Conservation (phyloP, 2,888 invertebrate genomes). For the Drosophila emarginata region DNA sequence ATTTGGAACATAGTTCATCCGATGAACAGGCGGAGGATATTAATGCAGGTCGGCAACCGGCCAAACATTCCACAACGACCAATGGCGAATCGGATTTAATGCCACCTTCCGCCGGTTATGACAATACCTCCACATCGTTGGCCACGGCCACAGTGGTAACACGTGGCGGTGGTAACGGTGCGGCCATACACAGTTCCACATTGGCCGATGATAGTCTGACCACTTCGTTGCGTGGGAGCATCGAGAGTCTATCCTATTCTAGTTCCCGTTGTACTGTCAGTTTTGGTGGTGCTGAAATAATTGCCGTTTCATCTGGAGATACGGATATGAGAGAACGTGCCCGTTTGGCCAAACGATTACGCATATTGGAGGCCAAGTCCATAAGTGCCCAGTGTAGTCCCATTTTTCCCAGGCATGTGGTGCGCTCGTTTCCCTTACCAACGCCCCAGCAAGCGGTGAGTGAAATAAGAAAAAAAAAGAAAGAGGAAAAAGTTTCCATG, state of each 20-base stretch:
- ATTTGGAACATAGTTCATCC: slow-evolving; percentile 16
- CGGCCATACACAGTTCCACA: slow-evolving; percentile 77
- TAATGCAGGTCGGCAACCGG: slow-evolving; percentile 16
- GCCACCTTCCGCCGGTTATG: slow-evolving; percentile 75
- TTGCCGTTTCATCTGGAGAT: slow-evolving; percentile 63
- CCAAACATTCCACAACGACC: slow-evolving; percentile 61
- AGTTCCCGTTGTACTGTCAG: slow-evolving; percentile 82
- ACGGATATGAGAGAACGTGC: slow-evolving; percentile 67
- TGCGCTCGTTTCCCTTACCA: slow-evolving; percentile 53
- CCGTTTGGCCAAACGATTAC: slow-evolving; percentile 76
- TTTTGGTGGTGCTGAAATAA: slow-evolving; percentile 78
- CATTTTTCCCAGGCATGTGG: slow-evolving; percentile 75
- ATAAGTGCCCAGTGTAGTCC: slow-evolving; percentile 83
- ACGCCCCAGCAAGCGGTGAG: slow-evolving; percentile 55
- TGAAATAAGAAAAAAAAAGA: too few relatives aligned
- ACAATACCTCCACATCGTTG: slow-evolving; percentile 69
- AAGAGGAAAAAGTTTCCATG: too few relatives aligned
- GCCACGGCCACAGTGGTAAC: slow-evolving; percentile 60
- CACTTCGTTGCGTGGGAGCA: slow-evolving; percentile 78
- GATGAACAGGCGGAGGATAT: slow-evolving; percentile 14
- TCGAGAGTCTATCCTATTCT: slow-evolving; percentile 81
- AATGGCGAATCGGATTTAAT: slow-evolving; percentile 56
- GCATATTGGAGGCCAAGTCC: slow-evolving; percentile 82
- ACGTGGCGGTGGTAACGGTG: slow-evolving; percentile 28
- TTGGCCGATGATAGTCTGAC: slow-evolving; percentile 81